Base-by-base conservation (phyloP, 2,888 invertebrate species). In the Xestoiulus laeticollis region DNA sequence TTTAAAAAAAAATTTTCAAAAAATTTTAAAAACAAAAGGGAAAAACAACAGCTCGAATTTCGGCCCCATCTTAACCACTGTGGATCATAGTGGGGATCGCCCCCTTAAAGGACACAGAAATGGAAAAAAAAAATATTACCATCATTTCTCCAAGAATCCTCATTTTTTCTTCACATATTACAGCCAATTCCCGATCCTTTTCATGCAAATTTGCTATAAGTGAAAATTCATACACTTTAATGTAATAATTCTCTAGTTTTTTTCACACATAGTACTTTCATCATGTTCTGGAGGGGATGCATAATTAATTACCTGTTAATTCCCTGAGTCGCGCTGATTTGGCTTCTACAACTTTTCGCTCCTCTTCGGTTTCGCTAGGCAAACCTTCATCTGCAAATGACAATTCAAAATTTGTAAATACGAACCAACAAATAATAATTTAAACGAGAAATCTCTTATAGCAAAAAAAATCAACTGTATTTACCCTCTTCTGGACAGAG, bases 141-240 rank as follows among this genome's bases (percentile, higher is more conserved):
- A 97, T 93, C 91, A 98, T 96, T 84, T 92, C 92, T 10, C 90
- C 88, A 89, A 92, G 90, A 87, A 98, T 92, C 85, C 95, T 94
- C 94, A 97, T 96, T 92, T 98, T 98, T 91, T 97, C 97, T 91
- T 98, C 97, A 85, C 98, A 93, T 85, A 97, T 93, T 32, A 95
- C 93, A 19, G 97, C 96, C 91, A 97, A 96, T 91, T 97, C 96
- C 68, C 95, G 94, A 92, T 98, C 98, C 91, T 97, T 97, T 90
- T 96, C 95, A 87, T 97, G 94, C 91, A 98, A 93, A 91, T 96
- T 95, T 91, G 96, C 97, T 96, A 93, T 88, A 91, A 89, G n/a
- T 43, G n/a, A 85, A 85, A 78, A 14, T 68, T 12, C 38, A 30
- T 0, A 38, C 38, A n/a, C 14, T 4, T 6, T 1, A 19, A 38